Evolutionary conservation across 2,888 invertebrate genomes (phyloP), one percentile per base, ranked within the genome.

Genomic region (Cyclophora punctaria): DNA sequence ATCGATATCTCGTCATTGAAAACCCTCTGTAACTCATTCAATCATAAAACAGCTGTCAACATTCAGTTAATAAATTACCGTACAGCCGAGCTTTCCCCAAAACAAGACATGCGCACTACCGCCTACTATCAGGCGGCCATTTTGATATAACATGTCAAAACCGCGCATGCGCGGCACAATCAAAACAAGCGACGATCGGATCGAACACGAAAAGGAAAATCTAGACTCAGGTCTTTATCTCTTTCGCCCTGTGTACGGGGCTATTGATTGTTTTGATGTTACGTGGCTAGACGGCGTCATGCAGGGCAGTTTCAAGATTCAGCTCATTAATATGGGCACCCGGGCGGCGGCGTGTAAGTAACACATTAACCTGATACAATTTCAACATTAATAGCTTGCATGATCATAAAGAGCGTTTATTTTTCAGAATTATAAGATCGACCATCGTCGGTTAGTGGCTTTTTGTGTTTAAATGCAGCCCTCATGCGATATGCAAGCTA

Each of bases 291-390:
- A 70, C 78, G 73, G 68, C 73, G 77, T 74, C 83, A 92, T 92
- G 92, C 91, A 91, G 84, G 91, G 91, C 83, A 92, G 91, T 81
- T 92, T 92, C 85, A 91, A 89, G 89, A 91, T 91, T 71, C 92
- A 92, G 78, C 91, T 92, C 71, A 91, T 92, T 86, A 94, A 93
- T 87, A 96, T 96, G 96, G 96, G 96, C 85, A 97, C 96, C 68
- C 92, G 96, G 90, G 96, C 96, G 80, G 96, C 96, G 80, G 96
- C 96, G 81, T 97, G 96, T 96, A 91, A 95, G 96, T 70, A 59
- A 59, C 48, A 49, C 53, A 51, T 48, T 58, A 35, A 51, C 44
- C 42, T n/a, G n/a, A 34, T 50, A 58, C 47, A 48, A 54, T 20
- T 2, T 20, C 20, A 56, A 58, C 49, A 52, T 57, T 60, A 48